Conservation (phyloP, 2,888 invertebrate genomes). For the Embidobia sp. region DNA sequence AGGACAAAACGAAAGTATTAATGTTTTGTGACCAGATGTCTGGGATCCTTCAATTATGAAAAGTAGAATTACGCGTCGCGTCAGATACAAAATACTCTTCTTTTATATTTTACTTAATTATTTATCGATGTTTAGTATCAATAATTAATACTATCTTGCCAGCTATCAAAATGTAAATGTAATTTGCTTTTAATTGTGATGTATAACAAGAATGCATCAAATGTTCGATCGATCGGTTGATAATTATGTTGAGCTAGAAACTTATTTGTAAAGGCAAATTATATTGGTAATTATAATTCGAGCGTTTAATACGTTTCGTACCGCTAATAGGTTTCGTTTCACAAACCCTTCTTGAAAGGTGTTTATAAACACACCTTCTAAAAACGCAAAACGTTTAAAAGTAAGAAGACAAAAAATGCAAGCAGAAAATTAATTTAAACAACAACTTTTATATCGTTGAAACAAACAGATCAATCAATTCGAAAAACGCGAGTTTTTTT, state of each 20-base stretch:
- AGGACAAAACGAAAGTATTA: no score
- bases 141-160: background rate
- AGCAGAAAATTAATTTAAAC: background rate
- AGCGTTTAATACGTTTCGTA: slow-evolving; percentile 7
- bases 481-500: no score
- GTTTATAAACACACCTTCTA: no score
- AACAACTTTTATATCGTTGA: background rate
- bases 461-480: background rate
- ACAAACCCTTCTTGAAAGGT: background rate
- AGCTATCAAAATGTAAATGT: slow-evolving; percentile 9
- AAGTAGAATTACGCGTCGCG: no score
- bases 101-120: background rate
- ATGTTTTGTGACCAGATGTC: no score
- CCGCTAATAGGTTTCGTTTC: slow-evolving; percentile 1
- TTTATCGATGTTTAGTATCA: background rate
- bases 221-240: slow-evolving; percentile 1
- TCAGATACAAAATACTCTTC: no score
- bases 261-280: slow-evolving; percentile 8
- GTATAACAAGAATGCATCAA: slow-evolving; percentile 3
- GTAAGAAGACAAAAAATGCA: no score
- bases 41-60: no score
- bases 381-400: no score
- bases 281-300: slow-evolving; percentile 5
- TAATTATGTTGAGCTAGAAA: slow-evolving; percentile 2
- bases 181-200: background rate